phyloP scores from a whole-genome alignment of 2,797 vertebrate species.

The Eidolon dupreanum region DNA sequence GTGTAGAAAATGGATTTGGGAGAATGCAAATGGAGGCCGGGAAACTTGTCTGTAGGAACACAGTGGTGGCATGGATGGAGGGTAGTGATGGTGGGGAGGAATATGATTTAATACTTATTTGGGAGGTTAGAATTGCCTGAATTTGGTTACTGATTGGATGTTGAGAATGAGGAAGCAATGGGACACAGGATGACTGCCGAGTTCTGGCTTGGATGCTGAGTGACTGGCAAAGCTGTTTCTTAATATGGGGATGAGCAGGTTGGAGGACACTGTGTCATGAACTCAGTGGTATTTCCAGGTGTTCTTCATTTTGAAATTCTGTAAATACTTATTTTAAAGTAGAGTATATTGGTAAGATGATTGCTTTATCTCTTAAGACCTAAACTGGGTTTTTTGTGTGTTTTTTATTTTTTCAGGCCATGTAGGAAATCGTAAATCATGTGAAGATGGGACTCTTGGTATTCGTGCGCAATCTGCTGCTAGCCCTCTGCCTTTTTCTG shows the following conservation, averaged over 20 bases:
- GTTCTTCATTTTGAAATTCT: neutral
- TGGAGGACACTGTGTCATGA: neutral
- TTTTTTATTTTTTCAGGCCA: slow-evolving; percentile 85
- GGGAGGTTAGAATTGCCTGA: neutral
- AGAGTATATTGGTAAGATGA: neutral
- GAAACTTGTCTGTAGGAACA: neutral
- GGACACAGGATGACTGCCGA: neutral
- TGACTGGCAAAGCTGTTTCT: neutral
- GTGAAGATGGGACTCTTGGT: slow-evolving; percentile 97
- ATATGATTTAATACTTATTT: neutral
- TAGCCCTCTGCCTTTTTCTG: slow-evolving; percentile 95
- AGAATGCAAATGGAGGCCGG: neutral
- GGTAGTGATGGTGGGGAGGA: neutral
- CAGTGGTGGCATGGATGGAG: neutral
- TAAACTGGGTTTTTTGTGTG: slow-evolving; percentile 37
- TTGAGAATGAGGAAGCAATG: neutral
- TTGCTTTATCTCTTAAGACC: slow-evolving; percentile 17
- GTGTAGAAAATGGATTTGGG: neutral
- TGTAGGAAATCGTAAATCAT: slow-evolving; percentile 89
- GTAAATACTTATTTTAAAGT: neutral
- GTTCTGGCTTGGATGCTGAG: neutral
- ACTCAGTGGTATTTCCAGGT: neutral
- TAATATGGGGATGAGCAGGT: neutral
- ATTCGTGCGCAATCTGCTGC: slow-evolving; percentile 95
- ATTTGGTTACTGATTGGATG: neutral